Conservation (phyloP, 2,797 vertebrate species). For the Simalia tracyae region DNA sequence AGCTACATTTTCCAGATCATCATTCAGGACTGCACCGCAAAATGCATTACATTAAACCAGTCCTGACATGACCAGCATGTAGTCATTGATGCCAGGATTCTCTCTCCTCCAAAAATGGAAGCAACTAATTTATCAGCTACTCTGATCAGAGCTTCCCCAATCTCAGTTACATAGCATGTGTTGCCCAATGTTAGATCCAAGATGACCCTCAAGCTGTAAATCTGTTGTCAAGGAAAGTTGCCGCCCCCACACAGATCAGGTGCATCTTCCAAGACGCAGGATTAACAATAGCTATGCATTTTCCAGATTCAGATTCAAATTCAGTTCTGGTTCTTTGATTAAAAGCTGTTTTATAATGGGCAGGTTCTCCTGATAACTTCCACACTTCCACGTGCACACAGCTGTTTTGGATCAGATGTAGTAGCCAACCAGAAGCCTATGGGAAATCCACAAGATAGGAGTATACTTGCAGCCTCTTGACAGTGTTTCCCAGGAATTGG, state of each 20-base stretch:
- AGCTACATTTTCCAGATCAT: neutral
- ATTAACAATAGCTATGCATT: neutral
- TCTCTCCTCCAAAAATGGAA: neutral
- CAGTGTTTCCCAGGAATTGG: neutral
- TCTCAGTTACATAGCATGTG: neutral
- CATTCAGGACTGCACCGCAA: neutral
- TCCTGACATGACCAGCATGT: neutral
- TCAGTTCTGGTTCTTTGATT: neutral
- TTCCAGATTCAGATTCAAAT: neutral
- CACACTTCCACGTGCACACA: neutral
- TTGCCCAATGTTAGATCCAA: neutral
- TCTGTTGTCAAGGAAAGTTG: neutral
- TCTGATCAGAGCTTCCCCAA: neutral
- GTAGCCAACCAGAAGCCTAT: neutral
- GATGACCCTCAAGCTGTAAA: neutral
- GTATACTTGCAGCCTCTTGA: neutral
- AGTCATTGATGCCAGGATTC: neutral
- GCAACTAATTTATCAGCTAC: neutral
- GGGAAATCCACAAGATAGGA: neutral
- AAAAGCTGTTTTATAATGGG: neutral
- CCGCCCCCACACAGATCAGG: neutral
- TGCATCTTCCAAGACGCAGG: neutral
- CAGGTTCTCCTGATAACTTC: neutral
- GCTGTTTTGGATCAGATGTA: neutral
- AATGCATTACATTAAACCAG: neutral